Percentiles rank a stretch among this genome's conserved stretches.
Evolutionary conservation across 2,113 vertebrate genomes (phyloP).

Genomic region (Thryonomys swinderianus): DNA sequence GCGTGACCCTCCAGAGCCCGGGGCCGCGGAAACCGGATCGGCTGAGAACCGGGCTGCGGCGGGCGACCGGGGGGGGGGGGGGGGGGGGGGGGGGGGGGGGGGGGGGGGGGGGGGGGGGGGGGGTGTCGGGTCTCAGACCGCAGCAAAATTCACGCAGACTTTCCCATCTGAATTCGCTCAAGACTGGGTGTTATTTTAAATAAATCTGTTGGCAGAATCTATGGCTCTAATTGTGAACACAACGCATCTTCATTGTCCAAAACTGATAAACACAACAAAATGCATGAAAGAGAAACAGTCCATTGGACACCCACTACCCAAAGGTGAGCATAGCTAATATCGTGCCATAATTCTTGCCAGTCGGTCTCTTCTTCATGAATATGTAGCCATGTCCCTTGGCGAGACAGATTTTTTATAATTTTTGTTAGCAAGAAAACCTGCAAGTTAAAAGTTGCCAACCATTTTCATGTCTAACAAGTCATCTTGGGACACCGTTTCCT

Average conservation of each 20-base stretch:
- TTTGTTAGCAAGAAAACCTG: slow-evolving; percentile 70
- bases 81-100: too few relatives aligned
- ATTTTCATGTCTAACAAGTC: slow-evolving; percentile 69
- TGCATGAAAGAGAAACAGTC: neutral
- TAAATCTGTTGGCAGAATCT: slow-evolving; percentile 13
- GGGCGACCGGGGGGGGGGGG: too few relatives aligned
- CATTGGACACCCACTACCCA: neutral
- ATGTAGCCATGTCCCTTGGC: slow-evolving; percentile 43
- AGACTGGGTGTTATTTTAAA: neutral
- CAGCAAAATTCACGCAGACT: neutral
- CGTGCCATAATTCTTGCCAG: neutral
- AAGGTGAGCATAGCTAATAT: neutral
- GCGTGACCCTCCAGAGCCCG: neutral
- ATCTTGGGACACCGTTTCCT: slow-evolving; percentile 23
- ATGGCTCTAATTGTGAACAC: slow-evolving; percentile 27
- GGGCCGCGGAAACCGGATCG: neutral
- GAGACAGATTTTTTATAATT: slow-evolving; percentile 39
- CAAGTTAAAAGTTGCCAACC: slow-evolving; percentile 64
- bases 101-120: too few relatives aligned
- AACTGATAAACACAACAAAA: slow-evolving; percentile 47
- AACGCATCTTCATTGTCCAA: slow-evolving; percentile 20
- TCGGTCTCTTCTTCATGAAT: slow-evolving; percentile 55
- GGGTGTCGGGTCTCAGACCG: neutral
- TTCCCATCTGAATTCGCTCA: slow-evolving; percentile 31
- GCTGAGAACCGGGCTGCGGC: neutral